Base-by-base conservation (phyloP, 1,140 invertebrate species). In the Hestina assimilis region DNA sequence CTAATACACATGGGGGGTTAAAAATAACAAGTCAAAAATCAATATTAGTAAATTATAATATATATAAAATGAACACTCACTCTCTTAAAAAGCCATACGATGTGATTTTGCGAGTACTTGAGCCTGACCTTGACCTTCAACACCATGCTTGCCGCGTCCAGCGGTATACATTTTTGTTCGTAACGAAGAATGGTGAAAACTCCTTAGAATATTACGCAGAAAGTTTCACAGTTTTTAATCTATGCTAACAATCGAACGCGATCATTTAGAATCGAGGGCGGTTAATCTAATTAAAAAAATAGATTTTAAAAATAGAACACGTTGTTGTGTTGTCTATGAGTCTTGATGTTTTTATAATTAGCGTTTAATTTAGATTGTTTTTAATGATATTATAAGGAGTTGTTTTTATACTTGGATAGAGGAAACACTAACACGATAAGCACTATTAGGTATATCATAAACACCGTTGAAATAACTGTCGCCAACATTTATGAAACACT, bases 41-140 rank as follows among this genome's bases (percentile, higher is more conserved):
- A n/a, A n/a, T n/a, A n/a, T 15, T 35, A 35, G 14, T 15, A 8
- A 35, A 14, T 6, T 8, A 19, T 8, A 38, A 20, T 15, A 38
- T 9, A 19, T 3, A 28, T 31, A 11, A 43, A 53, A 43, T 31
- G 6, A 43, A 54, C 43, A 87, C 84, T 86, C 62, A 89, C 88
- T 58, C 79, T 72, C 57, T 72, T 71, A 66, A 89, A 89, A 14
- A 89, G 79, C 78, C 85, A 89, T 17, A 83, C 78, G 62, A 89
- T 83, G 59, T 86, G 83, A 48, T 82, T 83, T 24, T 87, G 82
- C 12, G 88, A 84, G 65, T 83, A 75, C 74, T 85, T 89, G n/a
- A 89, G 75, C 15, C 76, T 72, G 50, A 89, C 79, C 69, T 89
- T 89, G 19, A 89, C 87, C 63, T 84, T 87, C 12, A 89, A 66